phyloP scores from a whole-genome alignment of 2,797 vertebrate genomes.

The Nasua narica region DNA sequence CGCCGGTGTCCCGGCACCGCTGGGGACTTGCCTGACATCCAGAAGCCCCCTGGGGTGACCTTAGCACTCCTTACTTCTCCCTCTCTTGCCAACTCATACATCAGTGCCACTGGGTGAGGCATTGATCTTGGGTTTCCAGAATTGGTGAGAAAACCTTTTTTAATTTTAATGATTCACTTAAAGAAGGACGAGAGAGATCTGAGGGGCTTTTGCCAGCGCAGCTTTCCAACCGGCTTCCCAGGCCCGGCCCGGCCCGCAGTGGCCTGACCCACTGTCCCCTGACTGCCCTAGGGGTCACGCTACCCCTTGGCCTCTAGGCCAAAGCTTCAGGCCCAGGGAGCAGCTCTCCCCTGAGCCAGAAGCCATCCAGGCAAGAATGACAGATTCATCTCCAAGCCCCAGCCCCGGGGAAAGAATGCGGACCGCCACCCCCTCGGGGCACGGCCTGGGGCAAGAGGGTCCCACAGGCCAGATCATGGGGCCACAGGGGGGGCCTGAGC shows the following conservation, averaged over 20 bases:
- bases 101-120: not conserved
- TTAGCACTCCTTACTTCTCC: not conserved
- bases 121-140: not conserved
- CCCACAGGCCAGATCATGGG: not conserved
- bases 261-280: not conserved
- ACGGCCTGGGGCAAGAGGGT: not conserved
- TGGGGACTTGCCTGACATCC: not conserved
- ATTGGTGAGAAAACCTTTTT: not conserved
- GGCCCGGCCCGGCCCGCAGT: too few relatives aligned
- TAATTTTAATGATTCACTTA: not conserved
- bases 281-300: not conserved
- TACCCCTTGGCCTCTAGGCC: not conserved
- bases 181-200: not conserved
- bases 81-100: not conserved
- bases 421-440: not conserved
- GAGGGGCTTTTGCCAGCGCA: not conserved
- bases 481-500: not conserved
- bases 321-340: not conserved
- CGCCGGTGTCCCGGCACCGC: not conserved
- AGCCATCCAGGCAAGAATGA: not conserved
- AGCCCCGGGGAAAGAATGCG: not conserved
- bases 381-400: not conserved
- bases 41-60: not conserved
- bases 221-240: not conserved
- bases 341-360: not conserved